phyloP scores from a whole-genome alignment of 2,888 invertebrate species.

The Melieria crassipennis region DNA sequence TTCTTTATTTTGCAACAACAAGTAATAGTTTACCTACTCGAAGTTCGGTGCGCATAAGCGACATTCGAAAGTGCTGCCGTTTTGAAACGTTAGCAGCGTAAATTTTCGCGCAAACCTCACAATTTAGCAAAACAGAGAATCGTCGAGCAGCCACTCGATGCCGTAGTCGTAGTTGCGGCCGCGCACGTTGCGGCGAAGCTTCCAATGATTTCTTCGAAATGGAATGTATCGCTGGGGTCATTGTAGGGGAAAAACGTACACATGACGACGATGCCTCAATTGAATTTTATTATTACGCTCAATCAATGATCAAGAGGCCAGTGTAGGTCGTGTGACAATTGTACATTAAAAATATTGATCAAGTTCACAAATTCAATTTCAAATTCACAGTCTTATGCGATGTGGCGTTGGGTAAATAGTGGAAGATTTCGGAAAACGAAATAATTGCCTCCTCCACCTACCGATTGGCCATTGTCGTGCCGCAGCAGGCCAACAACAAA shows the following conservation, averaged over 20 bases:
- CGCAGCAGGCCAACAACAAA: no score
- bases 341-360: conserved; percentile 46
- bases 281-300: conserved; percentile 61
- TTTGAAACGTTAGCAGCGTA: background rate
- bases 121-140: background rate
- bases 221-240: conserved; percentile 24
- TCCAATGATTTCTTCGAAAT: conserved; percentile 16
- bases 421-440: no score
- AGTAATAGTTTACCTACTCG: background rate
- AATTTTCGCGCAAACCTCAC: conserved; percentile 5
- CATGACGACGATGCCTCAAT: conserved; percentile 37
- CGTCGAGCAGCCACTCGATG: background rate
- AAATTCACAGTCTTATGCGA: no score
- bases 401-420: no score
- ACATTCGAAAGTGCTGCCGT: no score
- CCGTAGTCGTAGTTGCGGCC: no score
- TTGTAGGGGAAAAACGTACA: conserved; percentile 1
- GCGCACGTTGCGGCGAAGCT: background rate
- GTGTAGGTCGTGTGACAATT: conserved; percentile 67
- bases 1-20: background rate
- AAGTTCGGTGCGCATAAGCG: no score
- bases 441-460: no score
- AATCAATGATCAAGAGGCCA: conserved; percentile 65
- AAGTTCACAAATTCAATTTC: conserved; percentile 34
- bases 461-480: no score